These are phyloP conservation scores for Ephydatia muelleri DNA, from an alignment of 37 sponge, comb jelly and placozoan genomes.

Conservation along the genomic window DNA sequence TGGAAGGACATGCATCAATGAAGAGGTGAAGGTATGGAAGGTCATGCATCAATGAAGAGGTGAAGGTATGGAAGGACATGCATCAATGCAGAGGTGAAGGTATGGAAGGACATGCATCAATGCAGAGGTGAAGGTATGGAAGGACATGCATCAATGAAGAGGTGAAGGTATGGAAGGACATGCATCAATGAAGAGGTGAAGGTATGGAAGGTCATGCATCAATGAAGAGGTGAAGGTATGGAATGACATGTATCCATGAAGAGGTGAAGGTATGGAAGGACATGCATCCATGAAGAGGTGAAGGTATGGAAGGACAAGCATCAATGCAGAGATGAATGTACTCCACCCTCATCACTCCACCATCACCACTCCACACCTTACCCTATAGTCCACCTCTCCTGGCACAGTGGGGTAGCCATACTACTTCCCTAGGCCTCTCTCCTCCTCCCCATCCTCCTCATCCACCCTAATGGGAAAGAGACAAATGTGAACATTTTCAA, in stretches of 20 bases:
- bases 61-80: not conserved
- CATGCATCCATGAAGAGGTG: not conserved
- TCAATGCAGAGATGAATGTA: not conserved
- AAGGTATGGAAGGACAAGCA: not conserved
- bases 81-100: not conserved
- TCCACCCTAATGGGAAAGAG: not conserved
- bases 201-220: not conserved
- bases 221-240: not conserved
- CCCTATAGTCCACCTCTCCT: slow-evolving; percentile 24
- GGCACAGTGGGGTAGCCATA: slow-evolving; percentile 9
- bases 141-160: not conserved
- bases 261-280: not conserved
- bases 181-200: not conserved
- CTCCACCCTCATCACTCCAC: not conserved
- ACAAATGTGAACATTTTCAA: no score
- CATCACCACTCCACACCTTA: not conserved
- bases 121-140: not conserved
- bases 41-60: not conserved
- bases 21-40: not conserved
- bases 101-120: not conserved
- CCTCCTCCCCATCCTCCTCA: slow-evolving; percentile 21
- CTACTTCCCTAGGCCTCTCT: not conserved
- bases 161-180: not conserved
- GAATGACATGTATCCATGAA: not conserved
- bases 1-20: no score